These are phyloP conservation scores for Hipposideros armiger DNA, from an alignment of 2,113 vertebrate genomes.

Conservation along the genomic window DNA sequence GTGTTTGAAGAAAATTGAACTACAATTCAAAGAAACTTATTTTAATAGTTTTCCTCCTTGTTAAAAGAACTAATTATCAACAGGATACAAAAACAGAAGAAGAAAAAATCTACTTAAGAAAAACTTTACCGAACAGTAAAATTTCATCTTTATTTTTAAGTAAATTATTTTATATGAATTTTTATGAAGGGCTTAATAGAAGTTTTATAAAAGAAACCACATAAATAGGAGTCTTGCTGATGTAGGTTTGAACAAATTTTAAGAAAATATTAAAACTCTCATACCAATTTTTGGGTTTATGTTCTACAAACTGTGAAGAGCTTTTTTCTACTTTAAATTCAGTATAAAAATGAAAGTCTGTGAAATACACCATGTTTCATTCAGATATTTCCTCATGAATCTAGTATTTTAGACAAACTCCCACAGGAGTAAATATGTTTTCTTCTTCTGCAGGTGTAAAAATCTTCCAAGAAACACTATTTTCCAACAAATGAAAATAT, in stretches of 20 bases:
- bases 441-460: constrained; percentile 31
- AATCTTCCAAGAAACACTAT: constrained; percentile 58
- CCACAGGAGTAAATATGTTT: not conserved
- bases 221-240: not conserved
- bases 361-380: constrained; percentile 37
- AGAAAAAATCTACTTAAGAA: not conserved
- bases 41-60: constrained; percentile 24
- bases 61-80: not conserved
- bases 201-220: not conserved
- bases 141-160: constrained; percentile 10
- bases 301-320: constrained; percentile 17
- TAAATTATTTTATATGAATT: not conserved
- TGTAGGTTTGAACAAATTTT: not conserved
- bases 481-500: constrained; percentile 64
- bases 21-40: not conserved
- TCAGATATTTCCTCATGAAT: constrained; percentile 34
- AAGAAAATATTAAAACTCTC: not conserved
- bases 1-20: constrained; percentile 28
- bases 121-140: not conserved
- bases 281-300: not conserved
- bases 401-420: constrained; percentile 62
- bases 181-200: not conserved
- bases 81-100: not conserved
- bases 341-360: constrained; percentile 40
- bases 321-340: not conserved